Evolutionary conservation across 1,140 invertebrate genomes (phyloP).

Genomic region (Eciton burchellii): DNA sequence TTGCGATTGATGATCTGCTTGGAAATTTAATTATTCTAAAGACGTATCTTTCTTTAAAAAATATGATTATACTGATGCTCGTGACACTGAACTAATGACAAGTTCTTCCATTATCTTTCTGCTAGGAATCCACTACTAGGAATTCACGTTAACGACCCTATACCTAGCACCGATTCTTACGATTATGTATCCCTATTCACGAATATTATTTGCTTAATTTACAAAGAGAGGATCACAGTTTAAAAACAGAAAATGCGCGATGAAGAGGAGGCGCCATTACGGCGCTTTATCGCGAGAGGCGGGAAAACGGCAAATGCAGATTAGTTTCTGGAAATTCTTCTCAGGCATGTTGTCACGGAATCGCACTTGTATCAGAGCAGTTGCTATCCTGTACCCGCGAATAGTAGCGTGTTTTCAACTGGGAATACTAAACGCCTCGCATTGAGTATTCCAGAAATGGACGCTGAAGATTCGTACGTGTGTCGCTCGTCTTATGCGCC

Average conservation of each 20-base stretch:
- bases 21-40: conserved; percentile 31
- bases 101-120: background rate
- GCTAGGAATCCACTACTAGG: background rate
- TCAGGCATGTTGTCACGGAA: conserved; percentile 45
- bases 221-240: background rate
- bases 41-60: background rate
- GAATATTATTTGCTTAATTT: background rate
- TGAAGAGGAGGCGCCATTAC: background rate
- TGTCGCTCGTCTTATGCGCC: conserved; percentile 52
- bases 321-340: conserved; percentile 63
- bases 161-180: background rate
- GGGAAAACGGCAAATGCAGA: conserved; percentile 19
- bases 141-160: background rate
- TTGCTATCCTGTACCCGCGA: conserved; percentile 42
- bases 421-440: conserved; percentile 63
- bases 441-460: conserved; percentile 71
- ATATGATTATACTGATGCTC: background rate
- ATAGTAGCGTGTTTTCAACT: conserved; percentile 65
- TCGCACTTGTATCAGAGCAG: conserved; percentile 65
- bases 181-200: background rate
- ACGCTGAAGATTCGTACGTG: conserved; percentile 64
- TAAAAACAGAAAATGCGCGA: background rate
- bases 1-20: background rate
- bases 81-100: background rate
- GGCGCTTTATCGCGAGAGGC: background rate